Conservation (phyloP, 2,888 invertebrate genomes). For the Caenorhabditis becei region DNA sequence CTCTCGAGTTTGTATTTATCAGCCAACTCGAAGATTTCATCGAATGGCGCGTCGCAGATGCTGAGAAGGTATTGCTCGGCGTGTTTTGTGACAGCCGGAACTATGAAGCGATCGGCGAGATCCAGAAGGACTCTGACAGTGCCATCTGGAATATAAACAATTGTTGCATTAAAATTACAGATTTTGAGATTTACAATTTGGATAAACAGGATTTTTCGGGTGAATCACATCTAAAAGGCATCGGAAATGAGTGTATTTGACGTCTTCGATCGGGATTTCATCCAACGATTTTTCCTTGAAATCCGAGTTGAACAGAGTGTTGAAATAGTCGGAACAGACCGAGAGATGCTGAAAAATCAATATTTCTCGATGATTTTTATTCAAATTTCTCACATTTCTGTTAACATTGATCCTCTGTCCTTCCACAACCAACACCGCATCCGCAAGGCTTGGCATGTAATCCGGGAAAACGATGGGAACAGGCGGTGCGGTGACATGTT, state of each 20-base stretch:
- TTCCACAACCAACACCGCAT: too few relatives aligned
- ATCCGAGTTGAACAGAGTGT: slow-evolving; percentile 18
- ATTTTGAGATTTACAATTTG: background rate
- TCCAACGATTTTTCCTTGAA: slow-evolving; percentile 35
- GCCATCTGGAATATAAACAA: background rate
- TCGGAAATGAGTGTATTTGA: slow-evolving; percentile 4
- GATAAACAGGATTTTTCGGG: background rate
- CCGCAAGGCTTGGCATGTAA: too few relatives aligned
- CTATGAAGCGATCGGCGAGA: background rate
- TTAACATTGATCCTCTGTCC: too few relatives aligned
- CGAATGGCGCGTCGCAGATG: background rate
- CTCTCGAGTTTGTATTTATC: background rate
- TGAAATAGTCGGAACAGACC: slow-evolving; percentile 13
- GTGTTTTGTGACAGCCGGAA: background rate
- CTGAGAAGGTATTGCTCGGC: background rate
- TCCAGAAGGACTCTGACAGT: slow-evolving; percentile 17
- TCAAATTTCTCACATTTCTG: background rate
- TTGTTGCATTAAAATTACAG: too few relatives aligned
- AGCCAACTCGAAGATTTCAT: background rate
- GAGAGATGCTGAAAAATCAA: slow-evolving; percentile 22
- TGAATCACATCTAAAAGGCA: slow-evolving; percentile 9
- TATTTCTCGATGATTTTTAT: background rate
- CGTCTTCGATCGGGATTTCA: slow-evolving; percentile 23
- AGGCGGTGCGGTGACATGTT: too few relatives aligned
- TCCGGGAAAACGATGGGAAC: too few relatives aligned